Percentiles rank a stretch among this genome's conserved stretches.
Conservation (phyloP, 2,888 invertebrate species). For the Junonia oenone region DNA sequence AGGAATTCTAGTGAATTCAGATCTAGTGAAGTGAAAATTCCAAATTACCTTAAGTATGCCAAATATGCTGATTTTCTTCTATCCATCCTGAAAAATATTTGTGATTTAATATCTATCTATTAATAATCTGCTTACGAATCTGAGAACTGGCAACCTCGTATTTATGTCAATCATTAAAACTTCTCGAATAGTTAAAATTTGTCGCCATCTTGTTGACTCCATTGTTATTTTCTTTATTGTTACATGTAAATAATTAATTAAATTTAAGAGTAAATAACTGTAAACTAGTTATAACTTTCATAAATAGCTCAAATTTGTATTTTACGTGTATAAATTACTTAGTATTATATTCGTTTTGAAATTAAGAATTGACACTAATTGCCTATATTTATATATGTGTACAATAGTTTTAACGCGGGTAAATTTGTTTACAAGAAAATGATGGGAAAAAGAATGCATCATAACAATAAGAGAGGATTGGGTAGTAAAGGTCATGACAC, state of each 20-base stretch:
- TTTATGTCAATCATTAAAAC: not conserved
- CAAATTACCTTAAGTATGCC: too few relatives aligned
- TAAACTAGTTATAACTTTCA: not conserved
- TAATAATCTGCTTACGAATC: too few relatives aligned
- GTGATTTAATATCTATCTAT: too few relatives aligned
- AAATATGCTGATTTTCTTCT: too few relatives aligned
- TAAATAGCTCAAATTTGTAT: not conserved
- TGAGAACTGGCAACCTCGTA: not conserved
- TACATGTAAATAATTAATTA: not conserved
- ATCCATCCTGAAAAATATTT: too few relatives aligned
- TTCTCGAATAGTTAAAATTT: not conserved
- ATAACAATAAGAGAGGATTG: slow-evolving; percentile 70
- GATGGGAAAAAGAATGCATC: slow-evolving; percentile 76
- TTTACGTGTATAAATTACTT: not conserved
- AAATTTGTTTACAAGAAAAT: slow-evolving; percentile 56
- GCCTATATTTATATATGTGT: slow-evolving; percentile 34
- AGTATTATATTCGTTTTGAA: not conserved
- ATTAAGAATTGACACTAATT: slow-evolving; percentile 23
- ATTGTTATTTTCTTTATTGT: slow-evolving; percentile 8
- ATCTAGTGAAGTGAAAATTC: too few relatives aligned
- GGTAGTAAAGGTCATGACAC: slow-evolving; percentile 73
- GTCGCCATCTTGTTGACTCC: slow-evolving; percentile 10
- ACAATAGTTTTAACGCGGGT: slow-evolving; percentile 54
- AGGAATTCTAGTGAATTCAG: too few relatives aligned
- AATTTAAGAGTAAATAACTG: not conserved